phyloP scores from a whole-genome alignment of 2,113 vertebrate species.

The Lathamus discolor region DNA sequence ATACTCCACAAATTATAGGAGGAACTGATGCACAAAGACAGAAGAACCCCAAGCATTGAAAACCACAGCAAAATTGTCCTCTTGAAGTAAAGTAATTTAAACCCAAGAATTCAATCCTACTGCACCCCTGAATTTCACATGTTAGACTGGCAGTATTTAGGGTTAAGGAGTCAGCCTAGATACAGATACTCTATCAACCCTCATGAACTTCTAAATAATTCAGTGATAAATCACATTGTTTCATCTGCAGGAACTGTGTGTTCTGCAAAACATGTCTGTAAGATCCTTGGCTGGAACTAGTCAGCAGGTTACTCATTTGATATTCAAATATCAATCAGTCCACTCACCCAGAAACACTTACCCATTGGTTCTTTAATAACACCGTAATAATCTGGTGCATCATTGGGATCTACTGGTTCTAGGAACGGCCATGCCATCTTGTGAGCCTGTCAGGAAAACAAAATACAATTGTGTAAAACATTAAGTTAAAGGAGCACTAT shows the following conservation, averaged over 20 bases:
- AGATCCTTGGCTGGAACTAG: not conserved
- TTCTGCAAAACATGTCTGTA: not conserved
- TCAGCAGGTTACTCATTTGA: not conserved
- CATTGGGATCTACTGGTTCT: conserved; percentile 94
- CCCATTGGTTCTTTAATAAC: conserved; percentile 99
- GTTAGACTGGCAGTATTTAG: not conserved
- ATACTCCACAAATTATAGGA: not conserved
- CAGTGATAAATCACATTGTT: not conserved
- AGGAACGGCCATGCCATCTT: conserved; percentile 99
- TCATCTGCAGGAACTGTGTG: not conserved
- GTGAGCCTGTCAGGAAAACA: conserved; percentile 81
- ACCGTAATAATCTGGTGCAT: conserved; percentile 97
- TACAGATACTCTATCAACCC: not conserved
- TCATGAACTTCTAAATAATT: not conserved
- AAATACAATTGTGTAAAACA: not conserved
- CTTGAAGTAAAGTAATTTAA: not conserved
- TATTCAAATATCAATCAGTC: not conserved
- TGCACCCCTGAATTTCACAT: not conserved
- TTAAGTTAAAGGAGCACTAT: not conserved
- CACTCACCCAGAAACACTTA: conserved; percentile 54
- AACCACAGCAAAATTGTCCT: not conserved
- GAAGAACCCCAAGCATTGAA: not conserved
- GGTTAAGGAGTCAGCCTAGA: not conserved
- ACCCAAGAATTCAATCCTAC: not conserved
- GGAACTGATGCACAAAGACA: not conserved